Evolutionary conservation across 2,888 invertebrate genomes (phyloP).

Genomic region (Caenorhabditis panamensis): DNA sequence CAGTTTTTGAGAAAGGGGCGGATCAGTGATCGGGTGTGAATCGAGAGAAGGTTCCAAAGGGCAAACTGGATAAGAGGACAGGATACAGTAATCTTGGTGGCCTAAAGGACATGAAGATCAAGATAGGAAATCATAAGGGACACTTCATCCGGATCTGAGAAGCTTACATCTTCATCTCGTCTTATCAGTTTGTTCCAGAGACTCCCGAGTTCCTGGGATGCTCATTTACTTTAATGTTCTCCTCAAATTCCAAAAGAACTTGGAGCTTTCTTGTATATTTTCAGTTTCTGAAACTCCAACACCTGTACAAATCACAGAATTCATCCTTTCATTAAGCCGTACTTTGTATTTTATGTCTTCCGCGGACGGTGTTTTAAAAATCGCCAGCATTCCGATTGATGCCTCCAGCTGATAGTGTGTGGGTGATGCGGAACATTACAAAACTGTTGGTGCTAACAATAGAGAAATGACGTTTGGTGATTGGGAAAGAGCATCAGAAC

Average conservation of each 20-base stretch:
- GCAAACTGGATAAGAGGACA: neutral
- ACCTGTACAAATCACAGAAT: too few relatives aligned
- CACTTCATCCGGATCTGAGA: neutral
- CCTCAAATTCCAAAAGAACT: too few relatives aligned
- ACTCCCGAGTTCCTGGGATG: too few relatives aligned
- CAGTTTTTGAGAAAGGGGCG: constrained; percentile 12
- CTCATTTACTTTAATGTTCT: too few relatives aligned
- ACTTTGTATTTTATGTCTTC: neutral
- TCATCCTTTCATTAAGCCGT: neutral
- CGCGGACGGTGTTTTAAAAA: neutral
- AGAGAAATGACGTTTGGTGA: neutral
- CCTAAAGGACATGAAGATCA: neutral
- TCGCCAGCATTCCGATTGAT: neutral
- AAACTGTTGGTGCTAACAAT: neutral
- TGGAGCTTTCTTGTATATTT: too few relatives aligned
- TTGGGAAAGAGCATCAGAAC: neutral
- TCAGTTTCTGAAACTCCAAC: too few relatives aligned
- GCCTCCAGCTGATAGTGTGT: neutral
- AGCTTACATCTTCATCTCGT: too few relatives aligned
- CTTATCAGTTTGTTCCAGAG: too few relatives aligned
- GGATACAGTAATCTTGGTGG: neutral
- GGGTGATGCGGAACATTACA: neutral
- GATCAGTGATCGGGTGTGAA: constrained; percentile 13
- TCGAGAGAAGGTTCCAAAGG: neutral
- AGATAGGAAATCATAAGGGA: neutral